Evolutionary conservation across 2,113 vertebrate genomes (phyloP).

Genomic region (Sebastes fasciatus): DNA sequence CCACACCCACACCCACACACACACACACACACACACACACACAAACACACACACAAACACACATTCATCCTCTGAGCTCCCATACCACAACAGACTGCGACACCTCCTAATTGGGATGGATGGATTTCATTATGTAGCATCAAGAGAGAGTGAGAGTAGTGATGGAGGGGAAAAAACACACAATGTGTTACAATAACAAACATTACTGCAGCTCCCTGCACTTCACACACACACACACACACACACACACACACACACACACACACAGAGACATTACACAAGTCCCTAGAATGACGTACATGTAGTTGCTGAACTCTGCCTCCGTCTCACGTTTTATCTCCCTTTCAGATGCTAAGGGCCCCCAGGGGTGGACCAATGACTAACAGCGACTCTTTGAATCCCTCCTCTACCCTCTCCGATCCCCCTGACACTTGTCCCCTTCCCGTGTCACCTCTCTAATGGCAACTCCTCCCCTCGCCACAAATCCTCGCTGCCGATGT

Average conservation of each 20-base stretch:
- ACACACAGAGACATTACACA: slow-evolving; percentile 22
- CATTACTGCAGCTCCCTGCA: slow-evolving; percentile 56
- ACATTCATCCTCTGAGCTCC: slow-evolving; percentile 8
- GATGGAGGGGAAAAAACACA: slow-evolving; percentile 33
- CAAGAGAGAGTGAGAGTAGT: slow-evolving; percentile 66
- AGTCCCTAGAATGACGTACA: slow-evolving; percentile 23
- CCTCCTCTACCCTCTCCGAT: neutral
- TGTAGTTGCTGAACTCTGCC: slow-evolving; percentile 15
- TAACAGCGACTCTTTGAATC: slow-evolving; percentile 26
- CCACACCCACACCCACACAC: slow-evolving; percentile 7
- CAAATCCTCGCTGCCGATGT: slow-evolving; percentile 35
- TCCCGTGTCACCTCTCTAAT: slow-evolving; percentile 48
- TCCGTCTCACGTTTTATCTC: slow-evolving; percentile 25
- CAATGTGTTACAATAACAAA: slow-evolving; percentile 74
- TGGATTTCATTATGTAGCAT: slow-evolving; percentile 77
- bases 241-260: slow-evolving; percentile 34
- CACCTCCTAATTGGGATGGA: slow-evolving; percentile 80
- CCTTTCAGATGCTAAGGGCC: slow-evolving; percentile 12
- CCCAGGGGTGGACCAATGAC: neutral
- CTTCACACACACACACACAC: slow-evolving; percentile 24
- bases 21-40: slow-evolving; percentile 21
- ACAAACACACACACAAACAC: slow-evolving; percentile 28
- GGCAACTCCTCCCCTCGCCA: slow-evolving; percentile 33
- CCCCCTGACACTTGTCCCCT: slow-evolving; percentile 2
- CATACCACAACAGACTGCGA: slow-evolving; percentile 52